Evolutionary conservation across 2,888 invertebrate genomes (phyloP).

Genomic region (Globia sparganii): DNA sequence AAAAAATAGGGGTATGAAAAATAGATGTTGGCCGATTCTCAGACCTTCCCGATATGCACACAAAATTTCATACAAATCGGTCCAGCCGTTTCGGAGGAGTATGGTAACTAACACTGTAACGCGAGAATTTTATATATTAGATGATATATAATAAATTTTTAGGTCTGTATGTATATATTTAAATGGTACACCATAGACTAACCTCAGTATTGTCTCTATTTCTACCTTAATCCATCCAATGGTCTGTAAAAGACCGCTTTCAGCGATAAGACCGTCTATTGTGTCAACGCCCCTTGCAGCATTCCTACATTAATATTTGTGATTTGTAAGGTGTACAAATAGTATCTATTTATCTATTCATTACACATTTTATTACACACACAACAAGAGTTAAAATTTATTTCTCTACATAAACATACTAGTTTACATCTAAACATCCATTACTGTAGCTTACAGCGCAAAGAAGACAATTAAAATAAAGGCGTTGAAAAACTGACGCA

Average conservation of each 20-base stretch:
- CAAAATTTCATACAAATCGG: too few relatives aligned
- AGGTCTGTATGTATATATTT: not conserved
- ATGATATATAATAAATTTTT: too few relatives aligned
- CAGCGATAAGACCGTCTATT: not conserved
- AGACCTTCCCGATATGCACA: too few relatives aligned
- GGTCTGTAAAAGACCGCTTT: not conserved
- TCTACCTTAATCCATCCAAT: not conserved
- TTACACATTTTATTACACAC: not conserved
- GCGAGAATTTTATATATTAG: too few relatives aligned
- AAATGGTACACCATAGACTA: not conserved
- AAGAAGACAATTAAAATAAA: conserved; percentile 84
- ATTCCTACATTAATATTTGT: not conserved
- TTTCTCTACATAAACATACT: not conserved
- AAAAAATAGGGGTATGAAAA: too few relatives aligned
- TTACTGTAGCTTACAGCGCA: conserved; percentile 54
- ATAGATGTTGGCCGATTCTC: too few relatives aligned
- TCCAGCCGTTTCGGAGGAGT: too few relatives aligned
- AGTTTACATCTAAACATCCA: conserved; percentile 28
- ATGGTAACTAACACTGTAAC: too few relatives aligned
- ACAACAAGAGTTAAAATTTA: not conserved
- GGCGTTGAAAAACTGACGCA: conserved; percentile 81
- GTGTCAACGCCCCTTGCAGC: not conserved
- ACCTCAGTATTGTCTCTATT: not conserved
- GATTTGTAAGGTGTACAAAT: not conserved
- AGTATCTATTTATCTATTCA: not conserved